Conservation (phyloP, 2,797 vertebrate species). For the Mus caroli region DNA sequence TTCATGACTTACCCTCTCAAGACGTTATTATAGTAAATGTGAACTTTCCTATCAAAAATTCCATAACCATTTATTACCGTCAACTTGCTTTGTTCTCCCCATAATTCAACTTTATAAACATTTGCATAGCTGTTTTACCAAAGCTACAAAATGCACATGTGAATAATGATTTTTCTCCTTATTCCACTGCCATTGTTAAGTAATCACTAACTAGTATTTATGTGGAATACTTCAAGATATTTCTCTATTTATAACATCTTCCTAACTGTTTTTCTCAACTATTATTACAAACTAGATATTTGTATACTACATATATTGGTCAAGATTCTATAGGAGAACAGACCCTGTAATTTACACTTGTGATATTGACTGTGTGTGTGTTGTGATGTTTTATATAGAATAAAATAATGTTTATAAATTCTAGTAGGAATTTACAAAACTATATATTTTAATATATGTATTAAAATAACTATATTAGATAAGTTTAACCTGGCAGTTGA, state of each 20-base stretch:
- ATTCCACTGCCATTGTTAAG: neutral
- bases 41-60: conserved; percentile 32
- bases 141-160: neutral
- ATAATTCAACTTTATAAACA: neutral
- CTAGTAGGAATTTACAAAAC: neutral
- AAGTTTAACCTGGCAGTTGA: neutral
- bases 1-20: neutral
- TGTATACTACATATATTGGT: neutral
- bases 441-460: neutral
- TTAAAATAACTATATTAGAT: neutral
- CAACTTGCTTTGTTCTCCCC: neutral
- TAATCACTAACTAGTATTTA: neutral
- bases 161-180: neutral
- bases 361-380: neutral
- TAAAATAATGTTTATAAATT: neutral
- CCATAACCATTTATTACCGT: neutral
- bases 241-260: neutral
- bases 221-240: neutral
- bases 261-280: neutral
- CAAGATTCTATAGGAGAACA: neutral
- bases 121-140: conserved; percentile 6
- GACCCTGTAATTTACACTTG: neutral
- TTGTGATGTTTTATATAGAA: neutral
- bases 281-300: neutral
- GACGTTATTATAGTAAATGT: neutral